Conservation (phyloP, 1,140 invertebrate genomes). For the Drosophila azteca region DNA sequence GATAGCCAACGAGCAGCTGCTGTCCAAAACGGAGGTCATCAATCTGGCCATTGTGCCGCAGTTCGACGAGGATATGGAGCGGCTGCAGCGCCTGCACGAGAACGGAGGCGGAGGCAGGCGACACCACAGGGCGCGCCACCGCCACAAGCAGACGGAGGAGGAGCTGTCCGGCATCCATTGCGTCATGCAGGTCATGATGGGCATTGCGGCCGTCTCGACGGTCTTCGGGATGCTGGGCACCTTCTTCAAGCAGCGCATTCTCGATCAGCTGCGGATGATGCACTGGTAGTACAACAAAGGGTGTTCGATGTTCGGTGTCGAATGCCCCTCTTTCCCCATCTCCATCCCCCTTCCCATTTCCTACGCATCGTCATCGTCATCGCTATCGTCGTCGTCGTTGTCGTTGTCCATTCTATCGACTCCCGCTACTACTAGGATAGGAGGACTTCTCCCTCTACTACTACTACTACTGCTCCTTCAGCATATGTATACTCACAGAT, state of each 20-base stretch:
- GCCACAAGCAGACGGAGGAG: constrained; percentile 74
- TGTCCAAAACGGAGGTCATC: constrained; percentile 82
- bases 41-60: constrained; percentile 83
- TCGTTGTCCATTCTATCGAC: constrained; percentile 17
- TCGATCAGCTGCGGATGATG: constrained; percentile 82
- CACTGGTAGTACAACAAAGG: constrained; percentile 83
- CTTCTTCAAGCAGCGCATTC: constrained; percentile 82
- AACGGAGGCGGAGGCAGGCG: constrained; percentile 50
- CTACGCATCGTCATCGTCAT: background rate
- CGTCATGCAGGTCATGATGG: constrained; percentile 84
- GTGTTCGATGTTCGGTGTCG: constrained; percentile 59
- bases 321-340: constrained; percentile 58
- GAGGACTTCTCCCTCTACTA: constrained; percentile 23
- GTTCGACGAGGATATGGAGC: constrained; percentile 79
- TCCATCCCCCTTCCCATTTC: background rate
- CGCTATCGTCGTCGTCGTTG: constrained; percentile 13
- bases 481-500: constrained; percentile 44
- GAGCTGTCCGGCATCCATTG: constrained; percentile 82
- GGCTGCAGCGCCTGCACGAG: constrained; percentile 70
- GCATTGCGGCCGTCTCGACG: constrained; percentile 80
- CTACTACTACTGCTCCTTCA: constrained; percentile 48
- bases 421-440: constrained; percentile 28
- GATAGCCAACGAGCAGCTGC: constrained; percentile 79
- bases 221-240: constrained; percentile 83
- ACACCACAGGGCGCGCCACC: constrained; percentile 76